Evolutionary conservation across 2,888 invertebrate genomes (phyloP), one percentile per base, ranked within the genome.

Genomic region (Aspidiotus rigidus): DNA sequence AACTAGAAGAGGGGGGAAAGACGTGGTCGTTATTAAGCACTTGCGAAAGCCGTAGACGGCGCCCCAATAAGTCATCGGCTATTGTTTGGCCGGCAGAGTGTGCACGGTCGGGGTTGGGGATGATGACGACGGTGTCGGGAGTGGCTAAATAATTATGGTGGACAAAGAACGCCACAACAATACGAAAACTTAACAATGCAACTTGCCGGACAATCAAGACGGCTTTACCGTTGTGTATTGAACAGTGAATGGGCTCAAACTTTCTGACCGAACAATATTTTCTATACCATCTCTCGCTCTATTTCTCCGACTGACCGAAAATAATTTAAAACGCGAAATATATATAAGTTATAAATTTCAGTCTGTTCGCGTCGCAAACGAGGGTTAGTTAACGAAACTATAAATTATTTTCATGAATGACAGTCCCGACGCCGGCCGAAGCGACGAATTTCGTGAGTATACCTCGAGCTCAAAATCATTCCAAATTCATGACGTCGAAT

Each of bases 21-120:
- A 66, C 59, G 66, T 66, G 66, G 66, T 59, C 59, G 59, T 66
- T 66, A 66, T 66, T 66, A 66, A 66, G 66, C 66, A 66, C 66
- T 66, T 66, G 66, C 66, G 44, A 66, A 66, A 66, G 66, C 66
- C 59, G 66, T 66, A 66, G 66, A 66, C 66, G 66, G 66, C 66
- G 66, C 66, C 66, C 66, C 66, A 66, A 66, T 66, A 66, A 66
- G 66, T 66, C 66, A 66, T 66, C 66, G 66, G 66, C 66, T 66
- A 66, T 66, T 66, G 66, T 66, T 66, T 66, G 66, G 66, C 59
- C 66, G 49, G 59, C 56, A 17, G 56, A 55, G 16, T 10, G 59
- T 28, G 64, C 42, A 17, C 59, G 59, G 13, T 16, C 11, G 59
- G 62, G 44, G 62, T 41, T 49, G 41, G 56, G 64, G 64, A 59